These are phyloP conservation scores for Rhizoglyphus robini DNA, from an alignment of 1,140 invertebrate species.

Conservation along the genomic window DNA sequence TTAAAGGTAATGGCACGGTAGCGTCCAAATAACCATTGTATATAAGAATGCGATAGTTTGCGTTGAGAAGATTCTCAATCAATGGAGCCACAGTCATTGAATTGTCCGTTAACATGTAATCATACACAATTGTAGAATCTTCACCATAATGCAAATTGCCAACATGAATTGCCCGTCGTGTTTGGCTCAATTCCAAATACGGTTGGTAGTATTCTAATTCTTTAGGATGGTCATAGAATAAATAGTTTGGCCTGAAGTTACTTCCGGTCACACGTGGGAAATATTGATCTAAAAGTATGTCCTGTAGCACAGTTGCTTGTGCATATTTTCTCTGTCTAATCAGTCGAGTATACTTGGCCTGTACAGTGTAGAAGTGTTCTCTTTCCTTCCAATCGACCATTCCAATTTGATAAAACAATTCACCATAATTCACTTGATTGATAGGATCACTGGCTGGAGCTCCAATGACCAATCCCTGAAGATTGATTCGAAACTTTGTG, in stretches of 20 bases:
- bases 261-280: constrained; percentile 66
- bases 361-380: constrained; percentile 26
- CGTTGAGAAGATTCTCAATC: constrained; percentile 49
- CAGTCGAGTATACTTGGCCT: too few relatives aligned
- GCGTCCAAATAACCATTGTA: constrained; percentile 75
- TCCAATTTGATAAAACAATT: constrained; percentile 67
- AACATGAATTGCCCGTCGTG: constrained; percentile 61
- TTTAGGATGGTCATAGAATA: constrained; percentile 42
- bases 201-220: constrained; percentile 33
- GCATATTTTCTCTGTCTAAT: too few relatives aligned
- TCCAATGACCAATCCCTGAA: too few relatives aligned
- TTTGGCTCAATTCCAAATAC: constrained; percentile 36
- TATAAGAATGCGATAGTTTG: constrained; percentile 22
- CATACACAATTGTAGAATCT: too few relatives aligned
- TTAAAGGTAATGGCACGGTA: constrained; percentile 64
- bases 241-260: constrained; percentile 61
- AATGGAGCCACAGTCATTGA: constrained; percentile 64
- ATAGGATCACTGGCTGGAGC: too few relatives aligned
- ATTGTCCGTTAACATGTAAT: constrained; percentile 61
- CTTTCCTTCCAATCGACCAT: constrained; percentile 48
- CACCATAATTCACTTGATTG: too few relatives aligned
- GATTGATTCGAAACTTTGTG: too few relatives aligned
- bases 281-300: too few relatives aligned
- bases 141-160: constrained; percentile 57
- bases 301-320: too few relatives aligned